A percentile compares a stretch with the other conserved stretches of the same genome.
Evolutionary conservation across 2,113 vertebrate genomes (phyloP).

Genomic region (Cinclus mexicanus): DNA sequence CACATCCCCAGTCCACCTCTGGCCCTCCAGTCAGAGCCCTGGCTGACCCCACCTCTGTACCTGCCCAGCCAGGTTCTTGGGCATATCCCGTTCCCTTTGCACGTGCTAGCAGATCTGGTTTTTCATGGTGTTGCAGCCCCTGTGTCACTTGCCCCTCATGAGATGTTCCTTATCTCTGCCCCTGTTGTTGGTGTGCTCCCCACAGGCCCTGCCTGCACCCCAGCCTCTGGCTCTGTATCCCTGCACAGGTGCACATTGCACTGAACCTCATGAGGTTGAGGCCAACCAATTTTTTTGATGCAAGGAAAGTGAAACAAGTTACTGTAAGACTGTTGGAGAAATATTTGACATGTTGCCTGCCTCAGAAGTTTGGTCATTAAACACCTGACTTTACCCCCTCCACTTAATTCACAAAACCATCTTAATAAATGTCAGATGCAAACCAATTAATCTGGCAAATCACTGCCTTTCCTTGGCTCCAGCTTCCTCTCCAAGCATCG

Average conservation of each 20-base stretch:
- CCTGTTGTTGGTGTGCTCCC: background rate
- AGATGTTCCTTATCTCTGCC: background rate
- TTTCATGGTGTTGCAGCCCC: fast-evolving
- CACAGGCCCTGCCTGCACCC: background rate
- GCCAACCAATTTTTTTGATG: background rate
- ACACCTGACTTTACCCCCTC: background rate
- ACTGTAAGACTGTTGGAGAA: background rate
- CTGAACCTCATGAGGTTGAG: fast-evolving
- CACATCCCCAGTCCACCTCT: background rate
- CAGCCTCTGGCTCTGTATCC: background rate
- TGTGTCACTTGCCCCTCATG: fast-evolving
- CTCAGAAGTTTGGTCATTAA: background rate
- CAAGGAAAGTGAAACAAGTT: background rate
- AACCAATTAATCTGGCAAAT: background rate
- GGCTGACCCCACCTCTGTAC: background rate
- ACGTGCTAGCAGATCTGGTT: background rate
- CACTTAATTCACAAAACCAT: background rate
- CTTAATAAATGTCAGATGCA: background rate
- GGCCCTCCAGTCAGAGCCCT: background rate
- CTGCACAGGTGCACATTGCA: fast-evolving
- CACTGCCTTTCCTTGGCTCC: background rate
- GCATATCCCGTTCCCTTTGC: background rate
- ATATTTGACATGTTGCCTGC: background rate
- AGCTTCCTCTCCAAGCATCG: background rate
- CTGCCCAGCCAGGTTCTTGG: background rate